These are phyloP conservation scores for Drosophila barbarae DNA, from an alignment of 2,888 invertebrate species.

Conservation along the genomic window DNA sequence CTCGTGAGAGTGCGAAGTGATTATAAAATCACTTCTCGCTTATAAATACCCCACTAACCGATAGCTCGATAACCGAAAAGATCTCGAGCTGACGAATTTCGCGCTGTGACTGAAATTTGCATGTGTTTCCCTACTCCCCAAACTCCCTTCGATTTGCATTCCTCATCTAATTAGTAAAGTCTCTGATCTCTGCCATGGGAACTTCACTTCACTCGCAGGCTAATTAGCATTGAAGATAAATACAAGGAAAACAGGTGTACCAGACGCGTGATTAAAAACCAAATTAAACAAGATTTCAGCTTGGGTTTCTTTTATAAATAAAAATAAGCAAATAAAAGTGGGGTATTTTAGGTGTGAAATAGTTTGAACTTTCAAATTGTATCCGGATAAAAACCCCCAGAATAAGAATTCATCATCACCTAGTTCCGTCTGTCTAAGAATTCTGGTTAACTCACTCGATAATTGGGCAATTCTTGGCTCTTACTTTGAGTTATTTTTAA, in stretches of 20 bases:
- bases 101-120: conserved; percentile 29
- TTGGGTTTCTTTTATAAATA: not conserved
- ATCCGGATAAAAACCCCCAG: conserved; percentile 7
- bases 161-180: conserved; percentile 46
- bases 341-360: not conserved
- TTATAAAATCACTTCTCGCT: conserved; percentile 54
- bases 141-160: conserved; percentile 38
- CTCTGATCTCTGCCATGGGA: conserved; percentile 57
- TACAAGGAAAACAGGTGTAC: conserved; percentile 5
- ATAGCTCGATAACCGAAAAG: conserved; percentile 11
- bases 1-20: conserved; percentile 64
- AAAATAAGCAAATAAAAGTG: not conserved
- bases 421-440: conserved; percentile 6
- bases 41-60: conserved; percentile 34
- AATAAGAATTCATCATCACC: not conserved
- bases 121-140: not conserved
- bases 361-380: not conserved
- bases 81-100: conserved; percentile 27
- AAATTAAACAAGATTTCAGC: conserved; percentile 25
- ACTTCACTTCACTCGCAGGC: conserved; percentile 47
- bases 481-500: not conserved
- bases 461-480: not conserved
- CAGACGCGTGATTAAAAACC: conserved; percentile 6
- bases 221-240: conserved; percentile 46
- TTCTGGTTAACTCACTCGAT: not conserved